Evolutionary conservation across 2,113 vertebrate genomes (phyloP), one percentile per base, ranked within the genome.

Genomic region (Zapus hudsonius): DNA sequence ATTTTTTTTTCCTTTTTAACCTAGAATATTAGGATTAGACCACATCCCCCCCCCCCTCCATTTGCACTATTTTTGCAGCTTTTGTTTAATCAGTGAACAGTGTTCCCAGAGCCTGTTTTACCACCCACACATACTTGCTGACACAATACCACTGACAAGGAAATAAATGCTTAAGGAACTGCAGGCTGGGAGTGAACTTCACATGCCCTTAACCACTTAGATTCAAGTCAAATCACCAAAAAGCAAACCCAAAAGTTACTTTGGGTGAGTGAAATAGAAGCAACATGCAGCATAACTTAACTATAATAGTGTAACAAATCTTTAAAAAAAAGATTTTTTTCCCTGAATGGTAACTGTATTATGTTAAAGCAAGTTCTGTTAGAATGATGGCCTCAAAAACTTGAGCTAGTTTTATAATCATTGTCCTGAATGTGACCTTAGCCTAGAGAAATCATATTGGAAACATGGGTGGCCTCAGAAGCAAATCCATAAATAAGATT

Each of bases 91-190:
- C 15, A 22, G 42, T 95, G 93, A 97, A 69, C n/a, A 7, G 82
- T 78, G 33, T 89, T 88, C 90, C 55, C 87, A 72, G 74, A 94
- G 66, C 80, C 74, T 92, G 63, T 81, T 31, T 92, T 84, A 84
- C 73, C 57, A 89, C 84, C 25, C 89, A 93, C 93, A 94, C 79
- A 97, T 87, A 20, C 70, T 57, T 96, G 72, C 91, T 97, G 76
- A 95, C 67, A 87, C 78, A 95, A 86, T 66, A 95, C 92, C 73
- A 90, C 36, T 44, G 36, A 94, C 92, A 94, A 96, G 66, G 85
- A 98, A 98, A 95, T 81, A 75, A 84, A 89, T 63, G 40, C 44
- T 96, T 93, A 66, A 59, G 83, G 92, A 96, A 84, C 67, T 90
- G 40, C 33, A 57, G 83, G 85, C 63, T 83, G 55, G 82, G 85